Conservation (phyloP, 2,113 vertebrate species). For the Apodemus sylvaticus region DNA sequence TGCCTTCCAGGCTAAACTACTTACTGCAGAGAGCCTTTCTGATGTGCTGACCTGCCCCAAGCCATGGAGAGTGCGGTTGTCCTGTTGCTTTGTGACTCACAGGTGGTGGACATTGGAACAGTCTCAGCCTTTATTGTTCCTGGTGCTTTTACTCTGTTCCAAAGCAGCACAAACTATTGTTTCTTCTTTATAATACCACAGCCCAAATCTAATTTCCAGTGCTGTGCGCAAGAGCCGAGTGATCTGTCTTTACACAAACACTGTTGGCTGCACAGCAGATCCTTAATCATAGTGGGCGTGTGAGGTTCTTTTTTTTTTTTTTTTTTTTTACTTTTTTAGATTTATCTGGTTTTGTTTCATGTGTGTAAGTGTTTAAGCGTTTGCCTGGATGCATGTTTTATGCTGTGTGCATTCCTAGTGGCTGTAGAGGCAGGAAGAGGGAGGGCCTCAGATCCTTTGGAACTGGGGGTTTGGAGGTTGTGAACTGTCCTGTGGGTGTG, state of each 20-base stretch:
- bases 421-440: not conserved
- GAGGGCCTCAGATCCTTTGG: not conserved
- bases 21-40: not conserved
- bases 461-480: not conserved
- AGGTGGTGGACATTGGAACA: not conserved
- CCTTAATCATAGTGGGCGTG: not conserved
- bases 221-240: not conserved
- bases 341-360: not conserved
- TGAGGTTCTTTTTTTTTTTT: not conserved
- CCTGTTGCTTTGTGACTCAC: not conserved
- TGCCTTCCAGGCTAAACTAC: fast-evolving
- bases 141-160: not conserved
- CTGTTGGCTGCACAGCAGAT: fast-evolving
- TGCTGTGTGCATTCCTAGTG: not conserved
- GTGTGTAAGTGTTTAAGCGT: not conserved
- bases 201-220: too few relatives aligned
- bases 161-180: not conserved
- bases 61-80: not conserved
- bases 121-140: not conserved
- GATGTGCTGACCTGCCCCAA: not conserved
- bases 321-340: not conserved
- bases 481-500: too few relatives aligned
- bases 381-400: not conserved
- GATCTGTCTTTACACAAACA: not conserved
- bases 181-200: not conserved